These are phyloP conservation scores for Chelmon rostratus DNA, from an alignment of 2,797 vertebrate species.

Conservation along the genomic window DNA sequence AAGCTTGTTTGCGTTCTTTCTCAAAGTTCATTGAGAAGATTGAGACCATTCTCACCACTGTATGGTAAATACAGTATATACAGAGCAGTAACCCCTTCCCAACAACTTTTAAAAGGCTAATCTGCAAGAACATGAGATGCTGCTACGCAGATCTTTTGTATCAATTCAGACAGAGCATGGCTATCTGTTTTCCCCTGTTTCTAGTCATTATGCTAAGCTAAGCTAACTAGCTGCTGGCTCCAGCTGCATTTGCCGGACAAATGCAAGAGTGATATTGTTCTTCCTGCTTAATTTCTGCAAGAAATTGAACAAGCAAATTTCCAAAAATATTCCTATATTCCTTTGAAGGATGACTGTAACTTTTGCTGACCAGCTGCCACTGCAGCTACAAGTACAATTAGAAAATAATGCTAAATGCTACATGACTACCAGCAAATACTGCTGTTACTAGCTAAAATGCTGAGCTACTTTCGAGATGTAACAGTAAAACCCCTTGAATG, in stretches of 20 bases:
- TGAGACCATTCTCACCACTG: not conserved
- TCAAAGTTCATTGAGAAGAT: conserved; percentile 3
- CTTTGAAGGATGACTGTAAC: not conserved
- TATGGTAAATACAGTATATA: not conserved
- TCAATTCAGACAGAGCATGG: not conserved
- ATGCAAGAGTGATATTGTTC: not conserved
- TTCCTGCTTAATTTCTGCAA: conserved; percentile 1
- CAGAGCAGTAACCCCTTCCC: not conserved
- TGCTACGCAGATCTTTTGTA: not conserved
- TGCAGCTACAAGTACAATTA: not conserved
- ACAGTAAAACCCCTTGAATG: not conserved
- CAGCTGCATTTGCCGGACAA: too few species aligned
- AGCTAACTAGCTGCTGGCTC: not conserved
- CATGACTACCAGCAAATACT: not conserved
- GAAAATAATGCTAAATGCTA: not conserved
- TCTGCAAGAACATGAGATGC: not conserved
- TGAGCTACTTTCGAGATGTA: not conserved
- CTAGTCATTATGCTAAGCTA: not conserved
- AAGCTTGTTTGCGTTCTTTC: not conserved
- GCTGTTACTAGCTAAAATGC: not conserved
- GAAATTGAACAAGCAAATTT: not conserved
- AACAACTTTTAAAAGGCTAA: not conserved
- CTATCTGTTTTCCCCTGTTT: not conserved
- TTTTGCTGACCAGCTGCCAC: not conserved
- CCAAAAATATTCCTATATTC: not conserved